Evolutionary conservation across 2,113 vertebrate genomes (phyloP).

Genomic region (Zosterops hypoxanthus): DNA sequence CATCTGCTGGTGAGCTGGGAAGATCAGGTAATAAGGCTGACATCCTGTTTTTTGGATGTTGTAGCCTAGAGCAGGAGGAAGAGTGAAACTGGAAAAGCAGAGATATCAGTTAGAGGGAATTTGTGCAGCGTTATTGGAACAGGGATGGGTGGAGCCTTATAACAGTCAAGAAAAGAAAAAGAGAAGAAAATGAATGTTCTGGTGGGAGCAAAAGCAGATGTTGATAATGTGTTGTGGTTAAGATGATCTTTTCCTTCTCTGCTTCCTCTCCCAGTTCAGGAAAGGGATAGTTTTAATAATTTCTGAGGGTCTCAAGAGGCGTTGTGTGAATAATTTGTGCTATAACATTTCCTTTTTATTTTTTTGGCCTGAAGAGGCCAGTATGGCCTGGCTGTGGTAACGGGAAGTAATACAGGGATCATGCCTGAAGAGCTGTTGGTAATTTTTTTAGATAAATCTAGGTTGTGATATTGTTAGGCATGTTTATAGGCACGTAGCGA

Average conservation of each 20-base stretch:
- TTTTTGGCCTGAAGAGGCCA: background rate
- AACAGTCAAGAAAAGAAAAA: background rate
- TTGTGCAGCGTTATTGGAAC: background rate
- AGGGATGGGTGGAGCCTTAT: background rate
- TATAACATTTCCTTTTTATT: background rate
- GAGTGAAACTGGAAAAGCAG: background rate
- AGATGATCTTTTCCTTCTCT: background rate
- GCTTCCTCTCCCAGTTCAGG: background rate
- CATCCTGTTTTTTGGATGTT: background rate
- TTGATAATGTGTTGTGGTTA: background rate
- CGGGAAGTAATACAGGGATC: background rate
- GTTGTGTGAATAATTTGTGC: background rate
- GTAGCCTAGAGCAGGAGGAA: background rate
- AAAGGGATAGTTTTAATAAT: background rate
- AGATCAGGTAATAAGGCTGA: background rate
- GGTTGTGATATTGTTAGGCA: background rate
- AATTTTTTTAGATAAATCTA: background rate
- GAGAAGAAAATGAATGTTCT: background rate
- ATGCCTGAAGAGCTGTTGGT: background rate
- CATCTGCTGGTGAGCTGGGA: background rate
- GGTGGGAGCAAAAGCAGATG: background rate
- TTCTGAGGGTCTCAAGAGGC: background rate
- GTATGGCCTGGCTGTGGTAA: background rate
- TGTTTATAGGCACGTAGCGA: background rate
- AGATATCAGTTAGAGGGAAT: background rate